phyloP scores from a whole-genome alignment of 1,140 invertebrate genomes.

The Lutraria rhynchaena region DNA sequence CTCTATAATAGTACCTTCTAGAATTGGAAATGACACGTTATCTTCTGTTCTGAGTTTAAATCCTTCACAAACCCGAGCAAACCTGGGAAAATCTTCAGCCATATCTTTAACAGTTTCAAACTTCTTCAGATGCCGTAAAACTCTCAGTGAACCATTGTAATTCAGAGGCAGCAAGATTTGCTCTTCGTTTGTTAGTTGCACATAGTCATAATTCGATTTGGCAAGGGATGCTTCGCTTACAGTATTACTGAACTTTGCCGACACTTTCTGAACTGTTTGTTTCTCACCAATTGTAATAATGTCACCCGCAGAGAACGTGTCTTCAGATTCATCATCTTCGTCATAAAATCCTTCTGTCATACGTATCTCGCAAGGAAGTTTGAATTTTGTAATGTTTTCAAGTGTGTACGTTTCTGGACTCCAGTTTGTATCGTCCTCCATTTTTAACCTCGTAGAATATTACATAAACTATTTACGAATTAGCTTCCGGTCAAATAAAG shows the following conservation, averaged over 20 bases:
- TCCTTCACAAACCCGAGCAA: constrained; percentile 8
- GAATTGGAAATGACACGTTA: background rate
- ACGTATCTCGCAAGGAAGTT: constrained; percentile 12
- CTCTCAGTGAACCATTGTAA: constrained; percentile 38
- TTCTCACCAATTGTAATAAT: constrained; percentile 23
- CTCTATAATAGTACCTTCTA: constrained; percentile 30
- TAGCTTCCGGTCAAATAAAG: too few relatives aligned
- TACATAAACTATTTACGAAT: too few relatives aligned
- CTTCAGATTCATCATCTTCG: constrained; percentile 9
- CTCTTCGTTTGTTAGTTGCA: constrained; percentile 5
- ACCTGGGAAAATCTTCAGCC: constrained; percentile 10
- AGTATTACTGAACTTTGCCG: constrained; percentile 11
- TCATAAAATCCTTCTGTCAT: constrained; percentile 25
- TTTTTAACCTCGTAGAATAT: too few relatives aligned
- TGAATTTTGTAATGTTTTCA: constrained; percentile 13
- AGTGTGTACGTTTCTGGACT: background rate
- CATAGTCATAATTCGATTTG: background rate
- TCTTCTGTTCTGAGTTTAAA: background rate
- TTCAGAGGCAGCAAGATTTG: constrained; percentile 41
- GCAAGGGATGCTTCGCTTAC: background rate
- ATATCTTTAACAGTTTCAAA: constrained; percentile 16
- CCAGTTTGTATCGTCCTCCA: constrained; percentile 21
- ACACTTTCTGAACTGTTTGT: constrained; percentile 26
- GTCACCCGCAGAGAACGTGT: constrained; percentile 24
- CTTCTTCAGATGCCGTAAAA: background rate